Conservation (phyloP, 2,797 vertebrate species). For the Propithecus perrieri region DNA sequence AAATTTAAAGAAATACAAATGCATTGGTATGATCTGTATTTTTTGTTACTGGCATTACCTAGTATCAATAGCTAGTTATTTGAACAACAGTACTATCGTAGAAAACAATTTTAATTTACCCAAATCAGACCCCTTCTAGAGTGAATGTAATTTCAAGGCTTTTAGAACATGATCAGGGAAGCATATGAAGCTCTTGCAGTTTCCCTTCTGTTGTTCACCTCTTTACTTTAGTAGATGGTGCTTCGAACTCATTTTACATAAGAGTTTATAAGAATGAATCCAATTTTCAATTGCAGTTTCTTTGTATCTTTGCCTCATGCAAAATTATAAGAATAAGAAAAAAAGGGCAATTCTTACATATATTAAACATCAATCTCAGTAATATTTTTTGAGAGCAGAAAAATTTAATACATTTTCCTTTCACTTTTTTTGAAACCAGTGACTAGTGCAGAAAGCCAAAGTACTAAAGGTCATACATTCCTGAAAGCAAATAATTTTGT, state of each 20-base stretch:
- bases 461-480: slow-evolving; percentile 1
- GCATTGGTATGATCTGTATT: not conserved
- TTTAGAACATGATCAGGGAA: not conserved
- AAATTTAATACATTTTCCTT: not conserved
- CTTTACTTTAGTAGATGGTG: not conserved
- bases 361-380: not conserved
- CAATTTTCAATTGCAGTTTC: not conserved
- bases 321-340: not conserved
- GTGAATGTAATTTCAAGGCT: not conserved
- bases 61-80: not conserved
- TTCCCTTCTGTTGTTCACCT: slow-evolving; percentile 11
- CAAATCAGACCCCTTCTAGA: not conserved
- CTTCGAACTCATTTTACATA: not conserved
- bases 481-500: not conserved
- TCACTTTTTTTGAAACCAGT: not conserved
- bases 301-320: not conserved
- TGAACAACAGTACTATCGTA: not conserved
- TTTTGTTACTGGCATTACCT: not conserved
- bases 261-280: not conserved
- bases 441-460: not conserved
- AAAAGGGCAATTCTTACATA: not conserved
- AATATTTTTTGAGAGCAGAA: not conserved
- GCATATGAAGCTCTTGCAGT: not conserved
- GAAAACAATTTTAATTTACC: not conserved
- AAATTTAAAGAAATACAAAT: slow-evolving; percentile 47